These are phyloP conservation scores for Ctenochaetus hawaiiensis DNA, from an alignment of 2,797 vertebrate genomes.

Conservation along the genomic window DNA sequence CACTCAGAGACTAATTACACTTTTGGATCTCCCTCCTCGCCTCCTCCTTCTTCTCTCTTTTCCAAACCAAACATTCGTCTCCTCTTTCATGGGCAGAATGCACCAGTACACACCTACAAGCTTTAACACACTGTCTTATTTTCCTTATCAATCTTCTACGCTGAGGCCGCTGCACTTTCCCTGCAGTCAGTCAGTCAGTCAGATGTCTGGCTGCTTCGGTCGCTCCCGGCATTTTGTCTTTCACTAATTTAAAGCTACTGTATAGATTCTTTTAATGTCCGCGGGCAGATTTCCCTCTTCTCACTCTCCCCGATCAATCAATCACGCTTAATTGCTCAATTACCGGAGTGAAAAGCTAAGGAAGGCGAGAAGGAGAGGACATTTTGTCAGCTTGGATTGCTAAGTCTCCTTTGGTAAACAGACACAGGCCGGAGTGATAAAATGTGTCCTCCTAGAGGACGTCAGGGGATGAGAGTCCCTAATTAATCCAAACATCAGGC, in stretches of 20 bases:
- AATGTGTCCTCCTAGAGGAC: slow-evolving; percentile 75
- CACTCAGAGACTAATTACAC: slow-evolving; percentile 68
- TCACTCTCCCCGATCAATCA: slow-evolving; percentile 76
- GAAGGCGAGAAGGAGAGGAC: slow-evolving; percentile 59
- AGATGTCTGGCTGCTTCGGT: slow-evolving; percentile 51
- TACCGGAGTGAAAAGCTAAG: slow-evolving; percentile 68
- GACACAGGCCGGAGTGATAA: slow-evolving; percentile 70
- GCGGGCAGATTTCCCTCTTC: slow-evolving; percentile 59
- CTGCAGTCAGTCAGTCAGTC: slow-evolving; percentile 31
- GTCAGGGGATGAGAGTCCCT: slow-evolving; percentile 67
- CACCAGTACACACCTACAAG: slow-evolving; percentile 10
- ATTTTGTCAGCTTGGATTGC: slow-evolving; percentile 63
- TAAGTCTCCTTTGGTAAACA: slow-evolving; percentile 78
- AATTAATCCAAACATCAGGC: slow-evolving; percentile 84
- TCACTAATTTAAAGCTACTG: slow-evolving; percentile 78
- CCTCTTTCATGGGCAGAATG: slow-evolving; percentile 37
- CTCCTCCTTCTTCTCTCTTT: slow-evolving; percentile 29
- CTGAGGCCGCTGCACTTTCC: slow-evolving; percentile 32
- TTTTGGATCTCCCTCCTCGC: slow-evolving; percentile 30
- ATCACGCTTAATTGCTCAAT: slow-evolving; percentile 84
- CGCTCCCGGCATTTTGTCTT: slow-evolving; percentile 42
- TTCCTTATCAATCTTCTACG: slow-evolving; percentile 56
- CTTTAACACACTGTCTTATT: slow-evolving; percentile 28
- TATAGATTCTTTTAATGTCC: slow-evolving; percentile 69
- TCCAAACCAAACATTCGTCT: slow-evolving; percentile 50